These are phyloP conservation scores for Heterotilapia buettikoferi DNA, from an alignment of 2,113 vertebrate genomes.

Conservation along the genomic window DNA sequence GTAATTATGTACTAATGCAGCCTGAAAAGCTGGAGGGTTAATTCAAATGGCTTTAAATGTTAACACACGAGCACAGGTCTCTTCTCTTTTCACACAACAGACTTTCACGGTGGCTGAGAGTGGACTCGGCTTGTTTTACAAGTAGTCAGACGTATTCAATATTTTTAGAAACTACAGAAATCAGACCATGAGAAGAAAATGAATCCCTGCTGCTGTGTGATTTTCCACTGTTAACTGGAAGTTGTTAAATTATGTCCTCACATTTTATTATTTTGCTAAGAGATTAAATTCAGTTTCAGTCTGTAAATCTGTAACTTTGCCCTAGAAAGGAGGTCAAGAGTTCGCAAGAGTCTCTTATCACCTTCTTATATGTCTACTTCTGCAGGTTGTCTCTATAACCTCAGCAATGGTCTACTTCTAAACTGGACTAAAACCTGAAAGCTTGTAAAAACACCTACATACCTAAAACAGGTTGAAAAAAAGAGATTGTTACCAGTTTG, in stretches of 20 bases:
- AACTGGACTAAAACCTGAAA: not conserved
- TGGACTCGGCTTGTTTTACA: not conserved
- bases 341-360: not conserved
- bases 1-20: slow-evolving; percentile 46
- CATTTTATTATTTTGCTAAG: not conserved
- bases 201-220: not conserved
- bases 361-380: not conserved
- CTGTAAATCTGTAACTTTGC: slow-evolving; percentile 10
- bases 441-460: not conserved
- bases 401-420: not conserved
- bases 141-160: slow-evolving; percentile 12
- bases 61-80: not conserved
- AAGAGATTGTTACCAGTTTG: not conserved
- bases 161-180: slow-evolving; percentile 30
- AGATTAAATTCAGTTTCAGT: not conserved
- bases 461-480: not conserved
- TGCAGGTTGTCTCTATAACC: not conserved
- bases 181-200: not conserved
- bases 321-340: not conserved
- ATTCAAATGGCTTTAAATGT: slow-evolving; percentile 22
- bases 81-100: slow-evolving; percentile 2
- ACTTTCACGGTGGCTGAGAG: not conserved
- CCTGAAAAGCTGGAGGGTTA: slow-evolving; percentile 25
- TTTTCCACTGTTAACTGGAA: not conserved
- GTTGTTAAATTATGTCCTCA: not conserved